A percentile compares a stretch with the other conserved stretches of the same genome.
Conservation (phyloP, 2,797 vertebrate genomes). For the Squalus acanthias region DNA sequence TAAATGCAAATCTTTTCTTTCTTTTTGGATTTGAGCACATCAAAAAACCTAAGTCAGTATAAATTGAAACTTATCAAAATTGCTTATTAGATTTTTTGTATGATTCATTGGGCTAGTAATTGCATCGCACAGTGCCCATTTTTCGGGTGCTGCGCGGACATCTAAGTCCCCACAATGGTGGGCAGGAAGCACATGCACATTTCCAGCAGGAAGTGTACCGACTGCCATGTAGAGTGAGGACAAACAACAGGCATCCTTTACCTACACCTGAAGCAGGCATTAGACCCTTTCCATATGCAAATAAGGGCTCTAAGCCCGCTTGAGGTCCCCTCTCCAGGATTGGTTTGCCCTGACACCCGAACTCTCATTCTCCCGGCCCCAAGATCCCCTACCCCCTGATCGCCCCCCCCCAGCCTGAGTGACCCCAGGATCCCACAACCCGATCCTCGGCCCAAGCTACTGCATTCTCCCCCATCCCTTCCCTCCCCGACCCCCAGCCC, state of each 20-base stretch:
- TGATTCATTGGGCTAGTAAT: background rate
- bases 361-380: background rate
- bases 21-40: background rate
- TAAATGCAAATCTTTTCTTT: background rate
- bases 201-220: background rate
- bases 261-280: background rate
- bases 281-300: background rate
- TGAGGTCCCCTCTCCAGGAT: background rate
- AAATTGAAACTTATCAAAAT: background rate
- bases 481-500: no score
- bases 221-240: background rate
- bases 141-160: background rate
- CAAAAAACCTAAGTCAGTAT: background rate
- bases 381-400: background rate
- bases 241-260: background rate
- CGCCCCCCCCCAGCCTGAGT: background rate
- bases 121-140: background rate
- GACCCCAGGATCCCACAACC: background rate
- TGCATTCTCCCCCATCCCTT: background rate
- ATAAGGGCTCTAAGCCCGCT: background rate
- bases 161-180: background rate
- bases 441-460: no score
- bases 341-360: background rate
- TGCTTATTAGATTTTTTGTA: background rate
- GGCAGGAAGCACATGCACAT: background rate